Base-by-base conservation (phyloP, 2,113 vertebrate genomes). In the Cranoglanis bouderius region DNA sequence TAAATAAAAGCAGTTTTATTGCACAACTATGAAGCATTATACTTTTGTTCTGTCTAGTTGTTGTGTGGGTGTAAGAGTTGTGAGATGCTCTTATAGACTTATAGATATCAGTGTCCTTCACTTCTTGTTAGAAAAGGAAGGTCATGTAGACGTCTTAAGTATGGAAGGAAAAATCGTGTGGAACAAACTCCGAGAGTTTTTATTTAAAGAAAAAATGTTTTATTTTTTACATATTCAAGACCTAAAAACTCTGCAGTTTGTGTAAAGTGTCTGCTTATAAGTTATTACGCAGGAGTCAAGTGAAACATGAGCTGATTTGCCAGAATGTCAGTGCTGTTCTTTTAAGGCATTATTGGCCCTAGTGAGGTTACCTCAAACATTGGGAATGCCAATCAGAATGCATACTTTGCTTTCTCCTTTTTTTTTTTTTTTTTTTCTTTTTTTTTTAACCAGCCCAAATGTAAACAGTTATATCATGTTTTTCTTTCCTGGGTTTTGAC, bases 321-420 rank as follows among this genome's bases (percentile, higher is more conserved):
- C 88, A 85, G 35, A 85, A 85, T 88, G 88, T 85, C 53, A 35
- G 63, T 67, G 40, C 83, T 65, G 40, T 63, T 74, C 82, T 65
- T 61, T 51, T 65, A 84, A 84, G 19, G 86, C 87, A 88, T 90
- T 57, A 90, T 91, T 91, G 78, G 78, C 61, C 51, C 35, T 57
- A 63, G 77, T 88, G 65, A 86, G 77, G 86, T 87, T 82, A 84
- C 87, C 84, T 89, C 87, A 88, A 74, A 85, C 74, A 86, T 43
- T 59, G 53, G 82, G 87, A 88, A 91, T 84, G 90, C 88, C 88
- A 88, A 91, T 91, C 91, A 91, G n/a, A 55, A 83, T 19, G 51
- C 35, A 85, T 51, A 81, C 61, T 51, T 78, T 80, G 82, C n/a
- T 83, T 82, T 86, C 46, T 90, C 51, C 38, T 10, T n/a, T 70